Evolutionary conservation across 2,797 vertebrate species (phyloP).

Genomic region (Todus mexicanus): DNA sequence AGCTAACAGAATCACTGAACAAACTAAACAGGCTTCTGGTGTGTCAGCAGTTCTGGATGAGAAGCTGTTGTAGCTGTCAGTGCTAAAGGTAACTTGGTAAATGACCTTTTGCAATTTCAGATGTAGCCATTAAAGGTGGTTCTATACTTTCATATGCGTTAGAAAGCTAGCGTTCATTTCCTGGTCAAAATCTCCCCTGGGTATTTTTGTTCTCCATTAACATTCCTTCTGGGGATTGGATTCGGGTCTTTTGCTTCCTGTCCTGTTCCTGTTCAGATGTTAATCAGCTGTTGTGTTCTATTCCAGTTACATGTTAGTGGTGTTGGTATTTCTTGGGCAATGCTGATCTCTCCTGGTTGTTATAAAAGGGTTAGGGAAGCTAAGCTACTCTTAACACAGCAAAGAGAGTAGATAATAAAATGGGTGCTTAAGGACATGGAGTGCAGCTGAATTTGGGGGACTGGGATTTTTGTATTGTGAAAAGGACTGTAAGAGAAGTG

Average conservation of each 20-base stretch:
- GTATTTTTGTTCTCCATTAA: conserved; percentile 63
- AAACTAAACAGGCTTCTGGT: neutral
- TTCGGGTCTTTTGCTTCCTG: conserved; percentile 35
- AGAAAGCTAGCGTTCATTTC: neutral
- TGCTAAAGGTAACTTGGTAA: neutral
- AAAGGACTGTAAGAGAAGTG: neutral
- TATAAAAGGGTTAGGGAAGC: neutral
- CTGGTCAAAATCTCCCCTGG: conserved; percentile 13
- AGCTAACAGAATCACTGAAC: neutral
- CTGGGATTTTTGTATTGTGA: neutral
- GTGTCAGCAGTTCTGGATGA: neutral
- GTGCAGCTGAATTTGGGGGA: neutral
- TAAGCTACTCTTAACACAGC: neutral
- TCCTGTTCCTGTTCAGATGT: conserved; percentile 20
- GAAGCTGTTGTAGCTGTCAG: neutral
- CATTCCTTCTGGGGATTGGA: conserved; percentile 46
- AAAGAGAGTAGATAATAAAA: neutral
- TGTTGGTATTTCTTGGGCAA: neutral
- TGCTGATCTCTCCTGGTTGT: neutral
- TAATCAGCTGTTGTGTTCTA: conserved; percentile 46
- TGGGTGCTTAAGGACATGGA: neutral
- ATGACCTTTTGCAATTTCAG: neutral
- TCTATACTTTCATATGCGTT: neutral
- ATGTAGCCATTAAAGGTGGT: neutral
- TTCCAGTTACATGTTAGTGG: neutral